Evolutionary conservation across 1,140 invertebrate species (phyloP).

Genomic region (Chelonus insularis): DNA sequence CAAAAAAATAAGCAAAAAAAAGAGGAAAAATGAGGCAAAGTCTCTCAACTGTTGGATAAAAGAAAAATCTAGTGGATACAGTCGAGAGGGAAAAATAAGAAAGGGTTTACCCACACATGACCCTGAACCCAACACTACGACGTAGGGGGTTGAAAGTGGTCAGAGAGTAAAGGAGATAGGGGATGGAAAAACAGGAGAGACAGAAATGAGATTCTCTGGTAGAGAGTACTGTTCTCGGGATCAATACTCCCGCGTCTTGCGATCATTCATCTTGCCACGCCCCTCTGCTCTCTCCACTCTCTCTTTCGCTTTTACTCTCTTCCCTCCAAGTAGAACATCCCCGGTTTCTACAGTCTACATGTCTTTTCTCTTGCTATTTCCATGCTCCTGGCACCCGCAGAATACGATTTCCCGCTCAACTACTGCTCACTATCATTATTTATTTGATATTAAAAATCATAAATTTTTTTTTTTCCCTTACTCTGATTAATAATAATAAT

Average conservation of each 20-base stretch:
- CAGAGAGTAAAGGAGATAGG: conserved; percentile 28
- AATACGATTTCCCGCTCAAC: too few species aligned
- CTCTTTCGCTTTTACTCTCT: conserved; percentile 31
- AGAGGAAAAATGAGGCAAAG: conserved; percentile 15
- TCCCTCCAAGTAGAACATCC: background rate
- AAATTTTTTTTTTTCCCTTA: too few species aligned
- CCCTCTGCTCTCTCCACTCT: conserved; percentile 54
- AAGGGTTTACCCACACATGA: conserved; percentile 47
- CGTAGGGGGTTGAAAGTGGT: conserved; percentile 25
- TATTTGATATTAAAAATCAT: too few species aligned
- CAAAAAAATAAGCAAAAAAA: conserved; percentile 16
- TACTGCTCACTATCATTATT: too few species aligned
- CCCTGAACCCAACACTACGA: conserved; percentile 54
- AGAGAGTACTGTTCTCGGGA: conserved; percentile 46
- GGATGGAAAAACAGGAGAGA: conserved; percentile 34
- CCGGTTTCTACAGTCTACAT: background rate
- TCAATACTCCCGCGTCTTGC: conserved; percentile 62
- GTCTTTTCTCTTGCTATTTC: background rate
- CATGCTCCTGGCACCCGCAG: too few species aligned
- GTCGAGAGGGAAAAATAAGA: conserved; percentile 21
- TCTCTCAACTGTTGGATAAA: background rate
- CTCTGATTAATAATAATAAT: too few species aligned
- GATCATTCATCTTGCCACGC: conserved; percentile 63
- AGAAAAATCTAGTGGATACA: background rate
- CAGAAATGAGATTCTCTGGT: conserved; percentile 31